These are phyloP conservation scores for Oncorhynchus masou DNA, from an alignment of 2,113 vertebrate species.

Conservation along the genomic window DNA sequence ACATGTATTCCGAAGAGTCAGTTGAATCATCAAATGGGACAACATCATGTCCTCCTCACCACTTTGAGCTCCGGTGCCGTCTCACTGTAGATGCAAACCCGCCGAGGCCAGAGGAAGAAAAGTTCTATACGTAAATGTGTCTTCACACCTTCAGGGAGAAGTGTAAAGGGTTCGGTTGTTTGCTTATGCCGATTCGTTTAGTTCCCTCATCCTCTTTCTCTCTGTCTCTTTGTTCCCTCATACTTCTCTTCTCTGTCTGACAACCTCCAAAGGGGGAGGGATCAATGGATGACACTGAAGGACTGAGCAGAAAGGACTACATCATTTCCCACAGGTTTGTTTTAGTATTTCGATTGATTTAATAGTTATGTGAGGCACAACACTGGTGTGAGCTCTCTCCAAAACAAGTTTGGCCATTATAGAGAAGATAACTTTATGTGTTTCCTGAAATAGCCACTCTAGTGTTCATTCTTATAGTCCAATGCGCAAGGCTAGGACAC, in stretches of 20 bases:
- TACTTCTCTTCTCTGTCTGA: background rate
- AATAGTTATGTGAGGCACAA: background rate
- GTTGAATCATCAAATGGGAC: background rate
- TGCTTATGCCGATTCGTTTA: background rate
- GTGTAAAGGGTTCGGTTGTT: background rate
- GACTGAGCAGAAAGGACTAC: background rate
- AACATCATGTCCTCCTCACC: background rate
- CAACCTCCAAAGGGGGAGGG: constrained; percentile 1
- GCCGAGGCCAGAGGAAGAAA: constrained; percentile 5
- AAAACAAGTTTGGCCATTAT: too few species aligned
- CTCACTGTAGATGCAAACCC: background rate
- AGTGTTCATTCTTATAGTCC: too few species aligned
- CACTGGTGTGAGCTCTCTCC: too few species aligned
- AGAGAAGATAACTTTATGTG: too few species aligned
- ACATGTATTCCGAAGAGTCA: background rate
- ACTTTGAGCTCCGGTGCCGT: background rate
- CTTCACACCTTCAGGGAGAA: background rate
- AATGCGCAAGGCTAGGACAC: too few species aligned
- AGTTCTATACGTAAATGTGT: background rate
- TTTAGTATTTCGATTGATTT: constrained; percentile 17
- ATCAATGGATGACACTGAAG: background rate
- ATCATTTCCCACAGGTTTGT: background rate
- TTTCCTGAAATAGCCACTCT: too few species aligned
- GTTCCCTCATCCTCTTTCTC: background rate
- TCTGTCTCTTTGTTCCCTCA: background rate